Evolutionary conservation across 2,888 invertebrate species (phyloP).

Genomic region (Temnothorax unifasciatus): DNA sequence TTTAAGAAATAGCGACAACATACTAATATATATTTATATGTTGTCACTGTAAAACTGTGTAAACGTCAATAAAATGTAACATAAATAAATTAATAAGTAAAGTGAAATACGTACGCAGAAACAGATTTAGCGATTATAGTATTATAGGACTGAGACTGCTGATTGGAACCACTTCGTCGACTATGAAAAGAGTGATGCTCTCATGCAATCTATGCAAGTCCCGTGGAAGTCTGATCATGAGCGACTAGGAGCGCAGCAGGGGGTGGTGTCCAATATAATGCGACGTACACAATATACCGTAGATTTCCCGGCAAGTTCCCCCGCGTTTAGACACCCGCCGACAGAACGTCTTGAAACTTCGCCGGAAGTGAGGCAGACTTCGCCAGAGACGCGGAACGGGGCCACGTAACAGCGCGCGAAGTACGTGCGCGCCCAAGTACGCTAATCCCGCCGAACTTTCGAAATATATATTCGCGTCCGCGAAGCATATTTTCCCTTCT

Average conservation of each 20-base stretch:
- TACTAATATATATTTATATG: not conserved
- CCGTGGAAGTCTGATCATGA: not conserved
- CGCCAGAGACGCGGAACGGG: slow-evolving; percentile 30
- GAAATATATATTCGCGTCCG: not conserved
- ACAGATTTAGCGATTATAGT: not conserved
- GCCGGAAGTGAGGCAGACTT: slow-evolving; percentile 33
- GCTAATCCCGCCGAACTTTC: slow-evolving; percentile 38
- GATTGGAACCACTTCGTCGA: not conserved
- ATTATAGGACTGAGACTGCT: too few species aligned
- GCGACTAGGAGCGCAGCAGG: not conserved
- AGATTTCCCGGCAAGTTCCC: slow-evolving; percentile 37
- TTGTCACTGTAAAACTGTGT: not conserved
- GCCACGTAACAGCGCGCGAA: slow-evolving; percentile 19
- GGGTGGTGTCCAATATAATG: slow-evolving; percentile 38
- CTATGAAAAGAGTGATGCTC: not conserved
- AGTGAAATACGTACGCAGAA: not conserved
- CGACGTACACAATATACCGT: slow-evolving; percentile 38
- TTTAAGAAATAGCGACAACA: not conserved
- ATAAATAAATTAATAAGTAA: not conserved
- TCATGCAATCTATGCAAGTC: not conserved
- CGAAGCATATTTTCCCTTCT: not conserved
- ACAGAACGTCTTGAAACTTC: slow-evolving; percentile 48
- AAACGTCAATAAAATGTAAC: not conserved
- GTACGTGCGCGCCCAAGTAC: slow-evolving; percentile 10
- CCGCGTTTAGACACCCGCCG: slow-evolving; percentile 41